A percentile compares a stretch with the other conserved stretches of the same genome.
These are phyloP conservation scores for Liparis tanakae DNA, from an alignment of 2,797 vertebrate species.

Conservation along the genomic window DNA sequence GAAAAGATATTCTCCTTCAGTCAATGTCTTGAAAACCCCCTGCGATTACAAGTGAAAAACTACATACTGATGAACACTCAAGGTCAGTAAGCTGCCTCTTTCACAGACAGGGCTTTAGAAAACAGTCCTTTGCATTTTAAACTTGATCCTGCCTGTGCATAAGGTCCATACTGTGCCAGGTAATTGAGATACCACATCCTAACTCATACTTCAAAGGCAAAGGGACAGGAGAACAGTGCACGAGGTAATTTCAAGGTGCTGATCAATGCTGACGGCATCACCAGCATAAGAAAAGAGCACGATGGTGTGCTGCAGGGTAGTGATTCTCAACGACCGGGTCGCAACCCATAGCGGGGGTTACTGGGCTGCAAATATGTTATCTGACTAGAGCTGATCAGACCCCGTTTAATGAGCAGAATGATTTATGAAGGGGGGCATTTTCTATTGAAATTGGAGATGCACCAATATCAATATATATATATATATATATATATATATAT, in stretches of 20 bases:
- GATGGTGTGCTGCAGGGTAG: not conserved
- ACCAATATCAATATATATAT: not conserved
- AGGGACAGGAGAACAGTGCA: constrained; percentile 7
- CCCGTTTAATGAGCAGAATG: not conserved
- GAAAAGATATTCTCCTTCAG: constrained; percentile 71
- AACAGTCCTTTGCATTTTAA: constrained; percentile 50
- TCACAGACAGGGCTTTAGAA: constrained; percentile 34
- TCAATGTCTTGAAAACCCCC: constrained; percentile 62
- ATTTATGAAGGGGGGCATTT: not conserved
- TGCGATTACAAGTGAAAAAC: constrained; percentile 66
- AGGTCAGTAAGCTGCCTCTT: constrained; percentile 66
- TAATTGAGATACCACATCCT: constrained; percentile 26
- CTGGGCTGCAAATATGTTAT: not conserved
- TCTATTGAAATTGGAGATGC: not conserved
- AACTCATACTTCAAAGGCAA: constrained; percentile 31
- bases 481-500: no score
- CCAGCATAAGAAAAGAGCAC: constrained; percentile 18
- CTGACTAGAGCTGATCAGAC: constrained; percentile 8
- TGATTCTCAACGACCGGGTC: not conserved
- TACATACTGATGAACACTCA: constrained; percentile 74
- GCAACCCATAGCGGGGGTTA: not conserved
- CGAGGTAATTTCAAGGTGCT: constrained; percentile 37
- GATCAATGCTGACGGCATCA: constrained; percentile 31
- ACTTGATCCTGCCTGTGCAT: constrained; percentile 34
- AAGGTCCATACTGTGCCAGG: constrained; percentile 16